A percentile compares a stretch with the other conserved stretches of the same genome.
Conservation (phyloP, 1,140 invertebrate species). For the Ctenoplectra terminalis region DNA sequence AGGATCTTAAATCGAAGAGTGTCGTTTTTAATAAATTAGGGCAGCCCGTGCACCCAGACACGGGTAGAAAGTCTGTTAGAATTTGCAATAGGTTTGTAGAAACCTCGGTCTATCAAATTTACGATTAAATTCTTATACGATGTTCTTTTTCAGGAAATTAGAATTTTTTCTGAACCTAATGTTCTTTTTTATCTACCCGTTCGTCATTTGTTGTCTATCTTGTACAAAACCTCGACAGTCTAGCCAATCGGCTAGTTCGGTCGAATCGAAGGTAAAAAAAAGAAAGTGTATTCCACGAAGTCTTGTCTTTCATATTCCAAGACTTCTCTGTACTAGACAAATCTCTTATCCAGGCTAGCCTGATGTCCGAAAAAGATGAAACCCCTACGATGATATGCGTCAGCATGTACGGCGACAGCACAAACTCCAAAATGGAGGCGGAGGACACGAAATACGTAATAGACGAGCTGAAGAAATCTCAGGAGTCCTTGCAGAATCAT, state of each 20-base stretch:
- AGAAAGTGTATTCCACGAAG: not conserved
- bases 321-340: not conserved
- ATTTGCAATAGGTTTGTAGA: conserved; percentile 54
- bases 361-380: conserved; percentile 11
- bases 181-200: conserved; percentile 64
- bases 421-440: conserved; percentile 65
- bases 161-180: conserved; percentile 60
- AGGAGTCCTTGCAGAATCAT: conserved; percentile 63
- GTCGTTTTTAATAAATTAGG: conserved; percentile 38
- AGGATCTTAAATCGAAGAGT: conserved; percentile 42
- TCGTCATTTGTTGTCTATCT: conserved; percentile 49
- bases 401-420: conserved; percentile 65
- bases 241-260: not conserved
- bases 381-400: conserved; percentile 51
- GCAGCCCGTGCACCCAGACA: conserved; percentile 60
- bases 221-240: conserved; percentile 17
- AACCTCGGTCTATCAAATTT: not conserved
- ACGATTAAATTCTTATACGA: not conserved
- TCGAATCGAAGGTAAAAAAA: conserved; percentile 62
- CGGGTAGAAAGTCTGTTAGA: conserved; percentile 53
- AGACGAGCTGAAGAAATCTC: conserved; percentile 70
- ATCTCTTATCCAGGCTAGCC: not conserved
- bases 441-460: conserved; percentile 71
- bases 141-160: conserved; percentile 18
- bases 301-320: too few species aligned